Base-by-base conservation (phyloP, 2,113 vertebrate species). In the Octodon degus region DNA sequence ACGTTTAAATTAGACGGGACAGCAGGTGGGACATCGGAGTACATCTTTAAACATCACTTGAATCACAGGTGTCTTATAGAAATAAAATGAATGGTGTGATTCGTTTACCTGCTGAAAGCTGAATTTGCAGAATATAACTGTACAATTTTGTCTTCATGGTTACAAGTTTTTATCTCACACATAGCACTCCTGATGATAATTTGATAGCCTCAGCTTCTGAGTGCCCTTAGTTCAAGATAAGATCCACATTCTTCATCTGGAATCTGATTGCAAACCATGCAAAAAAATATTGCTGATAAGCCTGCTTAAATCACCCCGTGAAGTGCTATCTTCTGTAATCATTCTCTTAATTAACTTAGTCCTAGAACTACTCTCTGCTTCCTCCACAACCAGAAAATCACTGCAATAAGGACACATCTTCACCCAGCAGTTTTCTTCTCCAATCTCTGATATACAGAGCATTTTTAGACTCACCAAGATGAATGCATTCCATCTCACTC, bases 201-300 rank as follows among this genome's bases (percentile, higher is more conserved):
- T 95, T 89, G 90, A 93, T 86, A 94, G 37, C 87, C 22, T 88
- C 60, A 77, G n/a, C n/a, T 81, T 90, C 85, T 84, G 65, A 95
- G 89, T 79, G 16, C 4, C 58, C 40, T 92, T 86, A 47, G 60
- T 95, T 93, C 63, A 94, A 72, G 83, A 88, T 50, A 93, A 92
- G 34, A 95, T 94, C 93, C 76, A 27, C 17, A 87, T 60, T 79
- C 7, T 68, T 96, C 20, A 32, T 90, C 63, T 91, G 83, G 34
- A 62, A 62, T 86, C 85, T 96, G 94, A 94, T 79, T 94, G 72
- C 62, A 40, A 93, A 60, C n/a, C 25, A 74, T 65, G 68, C 25
- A 90, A 90, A 97, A 72, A 74, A 74, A 87, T 63, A 79, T 68
- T 95, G 63, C 63, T 94, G 40, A 94, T 88, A 95, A 74, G 12